Evolutionary conservation across 2,888 invertebrate species (phyloP).

Genomic region (Dione vanillae): DNA sequence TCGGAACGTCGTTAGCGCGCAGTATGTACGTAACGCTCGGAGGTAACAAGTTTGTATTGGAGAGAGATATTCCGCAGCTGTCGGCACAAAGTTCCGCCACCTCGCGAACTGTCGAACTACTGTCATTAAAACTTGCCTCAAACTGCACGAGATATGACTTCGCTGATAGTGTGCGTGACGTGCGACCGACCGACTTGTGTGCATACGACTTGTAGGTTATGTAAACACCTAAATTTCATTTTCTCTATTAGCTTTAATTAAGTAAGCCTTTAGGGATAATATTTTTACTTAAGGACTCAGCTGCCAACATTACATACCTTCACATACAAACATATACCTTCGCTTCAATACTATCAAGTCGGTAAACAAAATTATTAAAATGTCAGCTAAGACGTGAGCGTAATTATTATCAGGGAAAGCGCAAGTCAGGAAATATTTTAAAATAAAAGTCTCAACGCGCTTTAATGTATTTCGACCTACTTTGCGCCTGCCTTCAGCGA

Average conservation of each 20-base stretch:
- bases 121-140: constrained; percentile 31
- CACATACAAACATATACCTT: too few species aligned
- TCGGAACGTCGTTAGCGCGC: neutral
- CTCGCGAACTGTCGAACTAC: constrained; percentile 26
- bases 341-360: neutral
- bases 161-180: constrained; percentile 6
- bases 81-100: constrained; percentile 7
- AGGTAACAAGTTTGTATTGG: constrained; percentile 17
- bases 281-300: too few species aligned
- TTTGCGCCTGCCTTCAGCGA: constrained; percentile 12
- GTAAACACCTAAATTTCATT: constrained; percentile 3
- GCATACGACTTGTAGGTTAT: neutral
- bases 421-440: constrained; percentile 4
- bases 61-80: constrained; percentile 21
- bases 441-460: constrained; percentile 13
- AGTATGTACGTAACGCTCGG: neutral
- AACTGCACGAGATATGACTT: constrained; percentile 17
- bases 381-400: neutral
- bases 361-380: neutral
- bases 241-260: neutral
- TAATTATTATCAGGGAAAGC: neutral
- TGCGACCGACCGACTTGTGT: neutral
- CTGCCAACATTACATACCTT: too few species aligned
- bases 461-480: constrained; percentile 18
- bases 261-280: neutral